Conservation (phyloP, 2,113 vertebrate species). For the Dromaius novaehollandiae region DNA sequence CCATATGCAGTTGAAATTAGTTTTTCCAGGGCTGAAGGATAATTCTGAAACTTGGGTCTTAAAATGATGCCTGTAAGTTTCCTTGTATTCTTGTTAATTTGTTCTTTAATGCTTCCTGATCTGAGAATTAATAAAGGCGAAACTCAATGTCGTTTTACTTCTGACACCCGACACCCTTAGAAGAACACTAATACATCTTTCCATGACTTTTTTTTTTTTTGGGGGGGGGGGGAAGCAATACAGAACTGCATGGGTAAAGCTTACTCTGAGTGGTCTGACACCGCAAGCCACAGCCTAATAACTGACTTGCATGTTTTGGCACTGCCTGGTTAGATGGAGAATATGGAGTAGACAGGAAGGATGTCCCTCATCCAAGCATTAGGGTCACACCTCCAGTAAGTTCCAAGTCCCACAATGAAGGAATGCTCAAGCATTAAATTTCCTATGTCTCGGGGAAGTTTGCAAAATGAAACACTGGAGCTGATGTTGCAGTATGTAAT, state of each 20-base stretch:
- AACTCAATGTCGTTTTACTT: not conserved
- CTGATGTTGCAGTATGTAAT: no score
- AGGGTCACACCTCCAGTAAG: not conserved
- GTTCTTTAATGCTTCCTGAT: not conserved
- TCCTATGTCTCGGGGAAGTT: not conserved
- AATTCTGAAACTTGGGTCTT: not conserved
- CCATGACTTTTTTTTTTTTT: not conserved
- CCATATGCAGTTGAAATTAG: not conserved
- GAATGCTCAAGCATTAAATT: no score
- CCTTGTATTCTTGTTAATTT: not conserved
- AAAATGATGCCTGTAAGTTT: not conserved
- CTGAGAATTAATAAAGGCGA: not conserved
- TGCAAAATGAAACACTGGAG: not conserved
- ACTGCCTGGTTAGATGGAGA: not conserved
- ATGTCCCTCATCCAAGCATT: no score
- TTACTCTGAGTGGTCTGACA: not conserved
- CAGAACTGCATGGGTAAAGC: not conserved
- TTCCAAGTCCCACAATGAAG: not conserved
- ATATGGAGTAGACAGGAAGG: not conserved
- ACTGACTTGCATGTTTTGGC: not conserved
- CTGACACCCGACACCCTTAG: not conserved
- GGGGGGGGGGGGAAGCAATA: not conserved
- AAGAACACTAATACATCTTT: not conserved
- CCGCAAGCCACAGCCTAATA: not conserved
- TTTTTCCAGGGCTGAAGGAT: not conserved